Percentiles rank a stretch among this genome's conserved stretches.
These are phyloP conservation scores for Epinotia ramella DNA, from an alignment of 2,888 invertebrate genomes.

Conservation along the genomic window DNA sequence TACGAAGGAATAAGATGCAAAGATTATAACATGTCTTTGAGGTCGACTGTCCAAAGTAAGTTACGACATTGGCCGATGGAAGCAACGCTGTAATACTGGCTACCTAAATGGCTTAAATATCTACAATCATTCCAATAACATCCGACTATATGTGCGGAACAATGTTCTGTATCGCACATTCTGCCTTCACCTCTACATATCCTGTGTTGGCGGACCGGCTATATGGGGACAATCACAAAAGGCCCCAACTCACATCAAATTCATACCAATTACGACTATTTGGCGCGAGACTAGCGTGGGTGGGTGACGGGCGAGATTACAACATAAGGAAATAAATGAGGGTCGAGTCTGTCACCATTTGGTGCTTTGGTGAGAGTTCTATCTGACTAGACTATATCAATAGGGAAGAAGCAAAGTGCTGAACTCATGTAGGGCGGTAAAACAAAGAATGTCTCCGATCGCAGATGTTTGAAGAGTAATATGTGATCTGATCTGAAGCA, in stretches of 20 bases:
- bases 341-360: background rate
- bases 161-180: background rate
- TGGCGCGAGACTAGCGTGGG: conserved; percentile 1
- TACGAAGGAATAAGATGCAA: no score
- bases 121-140: no score
- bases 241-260: background rate
- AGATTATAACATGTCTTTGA: no score
- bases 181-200: background rate
- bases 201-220: conserved; percentile 36
- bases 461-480: no score
- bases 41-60: no score
- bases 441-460: no score
- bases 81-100: no score
- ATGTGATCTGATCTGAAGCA: no score
- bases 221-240: background rate
- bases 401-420: no score
- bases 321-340: conserved; percentile 27
- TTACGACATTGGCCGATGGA: no score
- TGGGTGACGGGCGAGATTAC: background rate
- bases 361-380: background rate
- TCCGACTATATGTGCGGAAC: background rate
- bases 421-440: no score
- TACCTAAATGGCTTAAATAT: no score
- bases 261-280: background rate
- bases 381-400: background rate